These are phyloP conservation scores for Stomorhina lunata DNA, from an alignment of 2,888 invertebrate genomes.

Conservation along the genomic window DNA sequence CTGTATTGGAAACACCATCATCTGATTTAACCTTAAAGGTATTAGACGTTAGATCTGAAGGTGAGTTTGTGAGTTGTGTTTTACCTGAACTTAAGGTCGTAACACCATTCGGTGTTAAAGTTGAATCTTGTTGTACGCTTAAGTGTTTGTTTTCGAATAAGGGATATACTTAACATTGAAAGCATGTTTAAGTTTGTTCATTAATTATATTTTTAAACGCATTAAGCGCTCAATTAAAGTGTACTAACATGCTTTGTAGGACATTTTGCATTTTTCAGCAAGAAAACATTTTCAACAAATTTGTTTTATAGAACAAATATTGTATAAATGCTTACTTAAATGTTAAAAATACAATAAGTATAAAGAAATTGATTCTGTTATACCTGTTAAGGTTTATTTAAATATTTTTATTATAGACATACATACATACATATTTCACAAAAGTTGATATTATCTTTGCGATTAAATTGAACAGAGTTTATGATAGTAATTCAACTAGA, in stretches of 20 bases:
- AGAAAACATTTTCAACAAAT: background rate
- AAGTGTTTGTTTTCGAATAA: background rate
- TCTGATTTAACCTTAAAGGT: background rate
- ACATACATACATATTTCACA: no score
- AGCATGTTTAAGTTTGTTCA: conserved; percentile 6
- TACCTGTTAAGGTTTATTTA: no score
- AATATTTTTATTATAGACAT: no score
- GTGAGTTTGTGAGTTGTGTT: background rate
- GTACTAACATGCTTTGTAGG: conserved; percentile 5
- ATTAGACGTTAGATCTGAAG: background rate
- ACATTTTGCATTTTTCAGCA: background rate
- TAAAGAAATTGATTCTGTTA: no score
- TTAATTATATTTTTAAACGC: conserved; percentile 18
- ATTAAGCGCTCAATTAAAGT: conserved; percentile 39
- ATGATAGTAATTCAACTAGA: no score
- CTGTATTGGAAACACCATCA: background rate
- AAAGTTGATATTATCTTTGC: no score
- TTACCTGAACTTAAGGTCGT: background rate
- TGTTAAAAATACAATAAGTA: no score
- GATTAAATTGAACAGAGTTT: no score
- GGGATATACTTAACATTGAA: background rate
- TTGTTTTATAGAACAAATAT: no score
- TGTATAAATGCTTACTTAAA: no score
- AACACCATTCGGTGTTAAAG: background rate
- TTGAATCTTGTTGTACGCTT: background rate